phyloP scores from a whole-genome alignment of 2,797 vertebrate genomes.

The Paguma larvata region DNA sequence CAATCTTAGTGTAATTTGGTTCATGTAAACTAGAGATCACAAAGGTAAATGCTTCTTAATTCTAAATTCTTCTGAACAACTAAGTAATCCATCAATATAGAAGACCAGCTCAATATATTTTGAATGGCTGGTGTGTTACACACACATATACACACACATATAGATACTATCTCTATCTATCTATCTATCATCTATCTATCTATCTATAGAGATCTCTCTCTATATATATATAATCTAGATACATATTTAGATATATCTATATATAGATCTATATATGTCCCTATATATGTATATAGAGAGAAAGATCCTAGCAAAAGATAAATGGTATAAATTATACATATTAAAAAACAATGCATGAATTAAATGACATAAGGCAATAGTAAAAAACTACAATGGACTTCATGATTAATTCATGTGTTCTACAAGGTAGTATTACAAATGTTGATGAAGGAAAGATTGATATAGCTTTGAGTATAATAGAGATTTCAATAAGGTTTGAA shows the following conservation, averaged over 20 bases:
- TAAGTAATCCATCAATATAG: not conserved
- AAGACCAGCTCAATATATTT: not conserved
- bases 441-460: not conserved
- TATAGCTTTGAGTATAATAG: not conserved
- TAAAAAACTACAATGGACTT: not conserved
- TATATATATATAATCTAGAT: too few species aligned
- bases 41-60: not conserved
- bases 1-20: not conserved
- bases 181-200: too few species aligned
- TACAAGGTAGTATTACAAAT: not conserved
- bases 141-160: too few species aligned
- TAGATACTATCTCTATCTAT: too few species aligned
- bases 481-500: not conserved
- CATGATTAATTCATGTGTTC: not conserved
- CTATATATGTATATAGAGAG: too few species aligned
- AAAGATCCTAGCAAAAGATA: too few species aligned
- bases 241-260: too few species aligned
- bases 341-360: not conserved
- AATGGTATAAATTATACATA: not conserved
- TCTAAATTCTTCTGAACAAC: not conserved
- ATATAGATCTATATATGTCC: too few species aligned
- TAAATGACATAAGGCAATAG: not conserved
- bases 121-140: not conserved
- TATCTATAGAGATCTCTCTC: too few species aligned
- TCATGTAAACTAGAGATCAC: not conserved